Evolutionary conservation across 1,140 invertebrate genomes (phyloP).

Genomic region (Hycleus phaleratus): DNA sequence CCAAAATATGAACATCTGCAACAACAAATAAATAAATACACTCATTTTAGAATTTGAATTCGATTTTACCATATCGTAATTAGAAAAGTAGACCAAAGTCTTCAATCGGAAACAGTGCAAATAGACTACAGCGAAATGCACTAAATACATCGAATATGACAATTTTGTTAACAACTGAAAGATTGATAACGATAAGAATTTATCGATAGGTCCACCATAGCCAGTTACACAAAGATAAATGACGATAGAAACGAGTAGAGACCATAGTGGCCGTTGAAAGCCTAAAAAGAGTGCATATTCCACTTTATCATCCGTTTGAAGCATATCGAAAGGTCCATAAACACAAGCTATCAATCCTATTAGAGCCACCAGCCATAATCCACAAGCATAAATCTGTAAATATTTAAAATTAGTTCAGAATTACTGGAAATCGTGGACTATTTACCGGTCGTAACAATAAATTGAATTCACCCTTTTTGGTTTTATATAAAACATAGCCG

Average conservation of each 20-base stretch:
- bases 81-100: neutral
- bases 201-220: conserved; percentile 43
- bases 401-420: too few relatives aligned
- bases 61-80: too few relatives aligned
- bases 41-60: too few relatives aligned
- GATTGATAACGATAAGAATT: conserved; percentile 13
- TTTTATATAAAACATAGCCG: conserved; percentile 41
- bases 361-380: neutral
- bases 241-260: conserved; percentile 53
- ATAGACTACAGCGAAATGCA: conserved; percentile 10
- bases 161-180: conserved; percentile 17
- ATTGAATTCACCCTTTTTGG: neutral
- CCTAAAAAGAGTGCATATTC: conserved; percentile 48
- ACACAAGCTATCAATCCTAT: neutral
- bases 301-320: neutral
- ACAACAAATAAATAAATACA: too few relatives aligned
- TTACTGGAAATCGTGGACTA: too few relatives aligned
- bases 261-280: conserved; percentile 52
- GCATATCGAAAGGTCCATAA: neutral
- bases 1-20: neutral
- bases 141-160: conserved; percentile 20
- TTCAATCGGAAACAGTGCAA: neutral
- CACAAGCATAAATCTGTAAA: too few relatives aligned
- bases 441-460: neutral
- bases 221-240: conserved; percentile 56